These are phyloP conservation scores for Asobara japonica DNA, from an alignment of 1,140 invertebrate species.

Conservation along the genomic window DNA sequence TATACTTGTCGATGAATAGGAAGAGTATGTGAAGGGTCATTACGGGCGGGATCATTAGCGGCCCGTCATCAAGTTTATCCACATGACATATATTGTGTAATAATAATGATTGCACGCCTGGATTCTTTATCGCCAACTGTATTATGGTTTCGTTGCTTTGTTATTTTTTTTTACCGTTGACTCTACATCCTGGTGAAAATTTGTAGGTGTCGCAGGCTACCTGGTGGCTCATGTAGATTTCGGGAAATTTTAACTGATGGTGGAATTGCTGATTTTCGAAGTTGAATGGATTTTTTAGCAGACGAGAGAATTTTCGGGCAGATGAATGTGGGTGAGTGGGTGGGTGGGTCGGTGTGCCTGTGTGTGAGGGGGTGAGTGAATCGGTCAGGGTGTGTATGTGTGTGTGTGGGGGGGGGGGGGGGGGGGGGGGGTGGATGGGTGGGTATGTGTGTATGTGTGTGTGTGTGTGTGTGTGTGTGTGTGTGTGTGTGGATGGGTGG, in stretches of 20 bases:
- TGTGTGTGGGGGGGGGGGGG: too few relatives aligned
- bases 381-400: too few relatives aligned
- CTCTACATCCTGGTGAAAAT: background rate
- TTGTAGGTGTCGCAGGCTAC: too few relatives aligned
- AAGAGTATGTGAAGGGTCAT: background rate
- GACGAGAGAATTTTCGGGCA: background rate
- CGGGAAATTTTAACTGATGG: background rate
- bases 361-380: too few relatives aligned
- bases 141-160: background rate
- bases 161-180: background rate
- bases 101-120: background rate
- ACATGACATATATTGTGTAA: background rate
- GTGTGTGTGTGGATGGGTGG: too few relatives aligned
- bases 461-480: too few relatives aligned
- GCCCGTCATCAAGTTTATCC: constrained; percentile 28
- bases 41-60: constrained; percentile 26
- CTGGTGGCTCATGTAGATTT: background rate
- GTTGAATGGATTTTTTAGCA: background rate
- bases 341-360: too few relatives aligned
- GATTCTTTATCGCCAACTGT: background rate
- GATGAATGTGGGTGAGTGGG: too few relatives aligned
- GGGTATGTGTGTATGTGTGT: too few relatives aligned
- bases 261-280: background rate
- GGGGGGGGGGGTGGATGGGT: too few relatives aligned
- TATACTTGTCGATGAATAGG: background rate